phyloP scores from a whole-genome alignment of 2,797 vertebrate genomes.

The Pipistrellus pipistrellus region DNA sequence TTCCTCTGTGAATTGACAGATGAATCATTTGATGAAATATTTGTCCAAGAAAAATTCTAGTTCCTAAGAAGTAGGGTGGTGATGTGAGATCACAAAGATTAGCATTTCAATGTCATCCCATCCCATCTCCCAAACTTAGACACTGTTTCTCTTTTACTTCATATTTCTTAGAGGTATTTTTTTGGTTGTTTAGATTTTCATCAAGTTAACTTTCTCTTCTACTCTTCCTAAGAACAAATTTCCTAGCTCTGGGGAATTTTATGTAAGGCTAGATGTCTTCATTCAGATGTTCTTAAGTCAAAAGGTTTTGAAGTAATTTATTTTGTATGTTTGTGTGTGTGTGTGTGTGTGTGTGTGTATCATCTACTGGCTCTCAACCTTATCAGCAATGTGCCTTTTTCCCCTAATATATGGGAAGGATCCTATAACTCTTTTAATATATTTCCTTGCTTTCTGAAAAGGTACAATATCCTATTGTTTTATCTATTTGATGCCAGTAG shows the following conservation, averaged over 20 bases:
- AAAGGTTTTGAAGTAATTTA: slow-evolving; percentile 11
- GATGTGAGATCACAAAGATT: neutral
- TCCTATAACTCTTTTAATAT: neutral
- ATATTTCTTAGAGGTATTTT: neutral
- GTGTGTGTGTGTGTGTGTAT: neutral
- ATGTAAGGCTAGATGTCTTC: neutral
- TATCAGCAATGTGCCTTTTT: neutral
- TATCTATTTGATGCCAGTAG: neutral
- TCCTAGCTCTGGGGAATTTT: neutral
- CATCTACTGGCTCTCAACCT: neutral
- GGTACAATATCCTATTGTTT: neutral
- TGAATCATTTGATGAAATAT: neutral
- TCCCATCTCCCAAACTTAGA: neutral
- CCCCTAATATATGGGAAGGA: neutral
- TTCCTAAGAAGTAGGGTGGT: neutral
- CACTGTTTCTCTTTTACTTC: slow-evolving; percentile 11
- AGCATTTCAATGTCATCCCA: neutral
- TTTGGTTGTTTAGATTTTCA: neutral
- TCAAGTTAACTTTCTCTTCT: slow-evolving; percentile 27
- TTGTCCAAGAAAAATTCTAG: neutral
- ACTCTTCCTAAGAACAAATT: slow-evolving; percentile 31
- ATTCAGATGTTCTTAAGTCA: slow-evolving; percentile 16
- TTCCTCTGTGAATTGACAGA: slow-evolving; percentile 22
- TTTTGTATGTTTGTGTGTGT: neutral
- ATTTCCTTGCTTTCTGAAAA: slow-evolving; percentile 29